Base-by-base conservation (phyloP, 2,113 vertebrate species). In the Megaceryle maxima region DNA sequence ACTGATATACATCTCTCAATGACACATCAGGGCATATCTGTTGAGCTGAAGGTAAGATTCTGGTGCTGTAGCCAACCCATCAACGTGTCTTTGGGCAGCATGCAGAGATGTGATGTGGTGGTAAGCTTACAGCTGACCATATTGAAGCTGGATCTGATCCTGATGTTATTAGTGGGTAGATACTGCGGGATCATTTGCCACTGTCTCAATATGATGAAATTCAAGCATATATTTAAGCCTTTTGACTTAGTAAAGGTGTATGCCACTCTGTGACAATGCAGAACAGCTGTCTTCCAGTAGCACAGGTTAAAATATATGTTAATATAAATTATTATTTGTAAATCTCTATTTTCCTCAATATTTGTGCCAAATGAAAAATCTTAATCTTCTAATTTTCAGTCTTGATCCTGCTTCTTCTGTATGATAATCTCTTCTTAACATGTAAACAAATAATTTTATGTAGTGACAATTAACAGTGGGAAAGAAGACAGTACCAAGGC, bases 1-100 rank as follows among this genome's bases (percentile, higher is more conserved):
- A 88, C 78, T 88, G 82, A 88, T 86, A 44, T 83, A 67, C 46
- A 83, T 4, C 21, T 78, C 39, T 46, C 64, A 60, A 56, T 81
- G 83, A 94, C 51, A 68, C 39, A 81, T 92, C 76, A 78, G 80
- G 66, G 92, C 76, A 92, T 43, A 81, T 91, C 88, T 96, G 73
- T 80, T 91, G 73, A 94, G 69, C 56, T 82, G 53, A 91, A 92
- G 51, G 83, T 87, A 87, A 82, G 83, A 87, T 87, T 91, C 86
- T 95, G 69, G 64, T 73, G 73, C 51, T 70, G 39, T 25, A 94
- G 77, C 87, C 91, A 95, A 59, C 39, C 16, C 26, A 55, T 81
- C 83, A 78, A 35, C 59, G 19, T 43, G 51, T 75, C 80, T 77
- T 88, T 87, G 73, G 46, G 69, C 88, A 92, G 13, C 4, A 0